These are phyloP conservation scores for Eueremaeus valkanovi DNA, from an alignment of 2,888 invertebrate species.

Conservation along the genomic window DNA sequence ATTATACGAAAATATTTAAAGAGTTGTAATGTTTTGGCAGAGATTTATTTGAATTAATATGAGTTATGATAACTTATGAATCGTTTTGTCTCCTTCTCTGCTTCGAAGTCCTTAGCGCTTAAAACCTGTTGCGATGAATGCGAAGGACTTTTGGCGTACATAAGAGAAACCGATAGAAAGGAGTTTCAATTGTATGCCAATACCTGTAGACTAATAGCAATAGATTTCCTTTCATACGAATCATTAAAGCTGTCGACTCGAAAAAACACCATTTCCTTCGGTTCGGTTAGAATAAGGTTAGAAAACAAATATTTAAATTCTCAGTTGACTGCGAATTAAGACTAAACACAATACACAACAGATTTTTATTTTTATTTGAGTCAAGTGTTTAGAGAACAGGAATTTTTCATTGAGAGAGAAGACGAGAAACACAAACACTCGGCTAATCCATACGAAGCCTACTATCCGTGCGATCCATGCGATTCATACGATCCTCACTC, in stretches of 20 bases:
- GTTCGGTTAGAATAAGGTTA: constrained; percentile 15
- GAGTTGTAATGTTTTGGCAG: background rate
- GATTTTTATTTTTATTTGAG: too few relatives aligned
- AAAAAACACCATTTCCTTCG: background rate
- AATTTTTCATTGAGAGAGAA: too few relatives aligned
- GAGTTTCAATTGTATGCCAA: background rate
- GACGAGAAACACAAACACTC: too few relatives aligned
- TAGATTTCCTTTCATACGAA: constrained; percentile 10
- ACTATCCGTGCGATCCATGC: too few relatives aligned
- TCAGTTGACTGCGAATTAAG: background rate
- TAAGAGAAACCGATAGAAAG: background rate
- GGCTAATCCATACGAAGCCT: too few relatives aligned
- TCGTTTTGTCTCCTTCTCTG: background rate
- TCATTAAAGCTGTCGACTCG: background rate
- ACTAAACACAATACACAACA: too few relatives aligned
- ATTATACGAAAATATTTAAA: background rate
- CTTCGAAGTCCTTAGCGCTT: constrained; percentile 20
- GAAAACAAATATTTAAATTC: background rate
- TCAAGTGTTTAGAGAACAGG: too few relatives aligned
- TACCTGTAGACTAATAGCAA: too few relatives aligned
- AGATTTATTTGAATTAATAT: too few relatives aligned
- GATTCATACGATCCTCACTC: too few relatives aligned
- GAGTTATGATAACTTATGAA: background rate
- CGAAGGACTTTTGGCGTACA: background rate
- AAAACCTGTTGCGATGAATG: background rate